Evolutionary conservation across 2,113 vertebrate genomes (phyloP).

Genomic region (Fulica atra): DNA sequence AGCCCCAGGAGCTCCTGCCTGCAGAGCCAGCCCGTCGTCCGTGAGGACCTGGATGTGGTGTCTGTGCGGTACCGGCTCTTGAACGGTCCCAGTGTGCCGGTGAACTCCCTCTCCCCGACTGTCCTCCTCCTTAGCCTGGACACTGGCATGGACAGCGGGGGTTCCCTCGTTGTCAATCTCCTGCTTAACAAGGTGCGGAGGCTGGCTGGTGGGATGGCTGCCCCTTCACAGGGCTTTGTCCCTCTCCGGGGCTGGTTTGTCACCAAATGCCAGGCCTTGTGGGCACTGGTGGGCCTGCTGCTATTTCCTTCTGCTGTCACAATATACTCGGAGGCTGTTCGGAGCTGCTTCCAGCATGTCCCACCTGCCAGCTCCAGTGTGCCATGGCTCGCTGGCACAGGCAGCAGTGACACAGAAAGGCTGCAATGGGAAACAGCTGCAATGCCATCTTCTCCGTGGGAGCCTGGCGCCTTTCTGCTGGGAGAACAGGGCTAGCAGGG

Average conservation of each 20-base stretch:
- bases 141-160: constrained; percentile 83
- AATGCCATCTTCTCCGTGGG: neutral
- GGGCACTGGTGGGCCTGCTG: neutral
- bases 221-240: neutral
- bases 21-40: constrained; percentile 77
- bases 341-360: neutral
- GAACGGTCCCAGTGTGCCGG: constrained; percentile 71
- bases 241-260: neutral
- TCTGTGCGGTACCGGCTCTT: constrained; percentile 83
- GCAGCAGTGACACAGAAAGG: neutral
- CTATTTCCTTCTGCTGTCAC: neutral
- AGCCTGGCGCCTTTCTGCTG: neutral
- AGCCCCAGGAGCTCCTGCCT: constrained; percentile 71
- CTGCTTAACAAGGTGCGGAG: constrained; percentile 81
- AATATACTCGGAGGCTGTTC: neutral
- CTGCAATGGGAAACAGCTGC: constrained; percentile 7
- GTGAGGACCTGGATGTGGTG: constrained; percentile 87
- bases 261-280: neutral
- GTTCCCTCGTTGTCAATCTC: constrained; percentile 84
- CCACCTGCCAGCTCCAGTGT: neutral
- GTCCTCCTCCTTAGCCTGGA: constrained; percentile 83
- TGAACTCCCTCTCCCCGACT: constrained; percentile 72
- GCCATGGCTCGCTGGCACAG: neutral
- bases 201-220: rapidly evolving
- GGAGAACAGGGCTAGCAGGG: neutral